Percentiles rank a stretch among this genome's conserved stretches.
phyloP scores from a whole-genome alignment of 2,113 vertebrate genomes.

The Empidonax traillii region DNA sequence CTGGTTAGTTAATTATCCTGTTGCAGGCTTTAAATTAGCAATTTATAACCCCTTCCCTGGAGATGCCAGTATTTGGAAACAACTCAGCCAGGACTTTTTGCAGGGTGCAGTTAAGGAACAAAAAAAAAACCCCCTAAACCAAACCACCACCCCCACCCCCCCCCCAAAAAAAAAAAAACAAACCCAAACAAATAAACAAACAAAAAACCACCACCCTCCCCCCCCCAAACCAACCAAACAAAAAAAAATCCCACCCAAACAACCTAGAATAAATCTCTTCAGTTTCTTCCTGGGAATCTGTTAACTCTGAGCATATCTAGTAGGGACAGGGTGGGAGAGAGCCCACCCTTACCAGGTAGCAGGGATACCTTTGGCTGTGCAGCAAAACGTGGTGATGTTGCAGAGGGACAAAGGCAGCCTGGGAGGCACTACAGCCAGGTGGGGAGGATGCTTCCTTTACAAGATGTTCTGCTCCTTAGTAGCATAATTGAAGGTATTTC shows the following conservation, averaged over 20 bases:
- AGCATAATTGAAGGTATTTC: background rate
- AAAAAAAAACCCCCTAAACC: background rate
- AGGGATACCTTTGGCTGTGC: background rate
- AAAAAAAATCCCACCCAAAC: background rate
- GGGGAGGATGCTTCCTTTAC: background rate
- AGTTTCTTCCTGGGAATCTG: background rate
- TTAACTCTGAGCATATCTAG: background rate
- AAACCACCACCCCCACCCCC: background rate
- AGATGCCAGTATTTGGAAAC: slow-evolving; percentile 59
- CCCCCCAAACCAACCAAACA: background rate
- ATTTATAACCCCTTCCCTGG: slow-evolving; percentile 62
- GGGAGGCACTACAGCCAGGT: background rate
- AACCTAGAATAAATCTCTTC: background rate
- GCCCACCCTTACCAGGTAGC: background rate
- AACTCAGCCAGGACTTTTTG: slow-evolving; percentile 20
- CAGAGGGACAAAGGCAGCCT: background rate
- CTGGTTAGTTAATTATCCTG: slow-evolving; percentile 66
- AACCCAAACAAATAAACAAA: background rate
- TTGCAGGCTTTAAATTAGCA: slow-evolving; percentile 58
- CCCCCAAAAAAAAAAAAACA: too few relatives aligned
- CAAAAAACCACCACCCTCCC: background rate
- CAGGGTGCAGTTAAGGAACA: slow-evolving; percentile 24
- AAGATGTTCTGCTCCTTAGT: background rate
- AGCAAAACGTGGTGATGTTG: background rate
- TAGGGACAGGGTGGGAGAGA: background rate